Evolutionary conservation across 2,888 invertebrate species (phyloP), one percentile per base, ranked within the genome.

Genomic region (Polyommatus icarus): DNA sequence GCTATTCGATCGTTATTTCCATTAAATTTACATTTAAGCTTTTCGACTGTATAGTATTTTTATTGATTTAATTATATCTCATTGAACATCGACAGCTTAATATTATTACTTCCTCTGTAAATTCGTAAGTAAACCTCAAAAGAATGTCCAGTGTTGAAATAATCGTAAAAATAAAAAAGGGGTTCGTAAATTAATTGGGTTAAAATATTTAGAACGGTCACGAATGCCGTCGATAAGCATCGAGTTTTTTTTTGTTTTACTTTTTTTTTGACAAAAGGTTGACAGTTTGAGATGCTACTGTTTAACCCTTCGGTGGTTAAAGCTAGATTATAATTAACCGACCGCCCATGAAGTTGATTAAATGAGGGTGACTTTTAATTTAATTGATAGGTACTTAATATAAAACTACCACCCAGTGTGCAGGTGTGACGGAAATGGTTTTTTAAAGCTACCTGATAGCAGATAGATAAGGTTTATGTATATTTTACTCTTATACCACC

Each of bases 261-360:
- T 24, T 15, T 54, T 50, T 54, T 29, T 73, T 71, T 36, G 6
- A n/a, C 72, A 8, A n/a, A 40, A 36, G 20, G 10, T 54, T 75
- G 75, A 75, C 75, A 50, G 75, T 29, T 75, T 54, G 18, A 75
- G 73, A 73, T 75, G 75, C 75, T 75, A 75, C 75, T 54, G 75
- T 75, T 75, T 75, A 75, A 75, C 75, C 75, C 54, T 75, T 75
- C 54, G 18, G 18, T 54, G 46, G 46, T 24, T 46, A 75, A 54
- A 18, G 29, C 24, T 50, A 15, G n/a, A 73, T 75, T 54, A 75
- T 75, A 54, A 29, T 15, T 20, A 12, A 40, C 12, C n/a, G 75
- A 75, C 75, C 75, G 50, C 75, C 75, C 75, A 75, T 50, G 50
- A 24, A 15, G 75, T 29, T 46, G 5, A 7, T 24, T 12, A 67